Evolutionary conservation across 2,797 vertebrate genomes (phyloP).

Genomic region (Acanthurus tractus): DNA sequence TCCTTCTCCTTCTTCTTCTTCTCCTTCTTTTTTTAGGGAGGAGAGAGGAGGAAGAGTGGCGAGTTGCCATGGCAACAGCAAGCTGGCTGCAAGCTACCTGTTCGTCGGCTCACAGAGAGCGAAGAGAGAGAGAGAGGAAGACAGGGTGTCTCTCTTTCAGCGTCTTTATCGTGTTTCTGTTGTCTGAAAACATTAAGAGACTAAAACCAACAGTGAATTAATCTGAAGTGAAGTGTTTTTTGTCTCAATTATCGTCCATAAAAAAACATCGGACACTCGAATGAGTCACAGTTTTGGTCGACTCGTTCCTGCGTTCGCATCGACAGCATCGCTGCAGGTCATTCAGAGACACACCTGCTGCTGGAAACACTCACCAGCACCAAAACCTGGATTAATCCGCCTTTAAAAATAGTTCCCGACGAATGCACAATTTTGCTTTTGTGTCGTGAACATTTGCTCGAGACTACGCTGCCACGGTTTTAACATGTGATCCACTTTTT

Average conservation of each 20-base stretch:
- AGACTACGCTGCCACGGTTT: not conserved
- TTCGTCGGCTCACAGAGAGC: conserved; percentile 30
- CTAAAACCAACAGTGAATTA: not conserved
- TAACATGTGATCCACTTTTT: not conserved
- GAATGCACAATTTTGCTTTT: not conserved
- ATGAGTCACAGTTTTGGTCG: not conserved
- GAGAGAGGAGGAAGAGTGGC: conserved; percentile 69
- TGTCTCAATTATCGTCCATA: not conserved
- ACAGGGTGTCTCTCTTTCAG: conserved; percentile 31
- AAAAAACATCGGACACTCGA: not conserved
- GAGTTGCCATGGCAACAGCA: conserved; percentile 87
- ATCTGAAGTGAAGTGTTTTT: not conserved
- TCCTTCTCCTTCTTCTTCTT: not conserved
- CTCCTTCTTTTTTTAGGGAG: conserved; percentile 16
- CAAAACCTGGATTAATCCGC: conserved; percentile 5
- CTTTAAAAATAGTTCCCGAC: conserved; percentile 13
- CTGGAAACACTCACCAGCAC: not conserved
- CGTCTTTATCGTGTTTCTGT: not conserved
- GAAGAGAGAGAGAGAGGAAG: conserved; percentile 3
- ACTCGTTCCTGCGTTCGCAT: not conserved
- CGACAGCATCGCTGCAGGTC: not conserved
- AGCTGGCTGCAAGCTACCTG: conserved; percentile 74
- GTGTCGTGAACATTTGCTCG: not conserved
- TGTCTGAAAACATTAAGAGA: conserved; percentile 5
- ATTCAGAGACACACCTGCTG: not conserved